Evolutionary conservation across 2,113 vertebrate genomes (phyloP).

Genomic region (Gymnorhina tibicen): DNA sequence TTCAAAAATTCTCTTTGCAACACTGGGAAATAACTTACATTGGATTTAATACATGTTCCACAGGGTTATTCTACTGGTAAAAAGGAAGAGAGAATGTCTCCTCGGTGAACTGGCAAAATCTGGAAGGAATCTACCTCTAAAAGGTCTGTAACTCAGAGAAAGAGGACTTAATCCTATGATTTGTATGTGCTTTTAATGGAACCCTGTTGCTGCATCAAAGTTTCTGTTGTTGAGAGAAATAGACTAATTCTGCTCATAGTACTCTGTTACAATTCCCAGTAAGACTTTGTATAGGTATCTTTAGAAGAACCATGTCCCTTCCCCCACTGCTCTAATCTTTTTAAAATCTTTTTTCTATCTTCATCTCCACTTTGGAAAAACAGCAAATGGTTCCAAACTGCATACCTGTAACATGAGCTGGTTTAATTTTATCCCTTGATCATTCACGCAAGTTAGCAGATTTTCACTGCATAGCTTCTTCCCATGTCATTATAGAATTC

Average conservation of each 20-base stretch:
- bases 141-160: background rate
- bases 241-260: background rate
- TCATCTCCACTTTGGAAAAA: background rate
- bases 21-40: background rate
- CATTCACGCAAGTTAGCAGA: background rate
- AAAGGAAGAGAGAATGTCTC: background rate
- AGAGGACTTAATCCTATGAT: background rate
- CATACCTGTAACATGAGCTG: background rate
- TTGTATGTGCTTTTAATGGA: background rate
- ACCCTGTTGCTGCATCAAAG: background rate
- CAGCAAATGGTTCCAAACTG: background rate
- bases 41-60: background rate
- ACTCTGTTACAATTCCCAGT: background rate
- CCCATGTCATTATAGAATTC: background rate
- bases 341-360: background rate
- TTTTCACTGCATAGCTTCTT: background rate
- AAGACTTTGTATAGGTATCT: background rate
- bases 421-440: conserved; percentile 14
- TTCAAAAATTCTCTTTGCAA: background rate
- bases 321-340: background rate
- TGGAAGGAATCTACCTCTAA: background rate
- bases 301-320: background rate
- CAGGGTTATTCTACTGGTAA: background rate
- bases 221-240: background rate
- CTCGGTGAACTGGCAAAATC: background rate